Evolutionary conservation across 2,113 vertebrate species (phyloP).

Genomic region (Notechis scutatus): DNA sequence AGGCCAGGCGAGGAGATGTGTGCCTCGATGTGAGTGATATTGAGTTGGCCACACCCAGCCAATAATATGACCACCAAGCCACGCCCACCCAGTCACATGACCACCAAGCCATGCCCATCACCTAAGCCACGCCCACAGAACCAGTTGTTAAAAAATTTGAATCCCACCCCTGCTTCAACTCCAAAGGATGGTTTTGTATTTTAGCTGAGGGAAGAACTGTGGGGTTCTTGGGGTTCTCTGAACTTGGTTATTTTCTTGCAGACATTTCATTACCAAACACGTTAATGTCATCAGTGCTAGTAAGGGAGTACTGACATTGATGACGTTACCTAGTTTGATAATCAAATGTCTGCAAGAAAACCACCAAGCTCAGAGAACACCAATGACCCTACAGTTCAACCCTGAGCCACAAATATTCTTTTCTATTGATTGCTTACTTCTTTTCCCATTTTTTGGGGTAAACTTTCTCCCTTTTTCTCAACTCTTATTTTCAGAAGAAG

Average conservation of each 20-base stretch:
- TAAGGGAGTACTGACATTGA: background rate
- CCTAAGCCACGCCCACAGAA: no score
- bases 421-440: background rate
- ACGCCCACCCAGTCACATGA: no score
- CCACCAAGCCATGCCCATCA: no score
- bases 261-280: background rate
- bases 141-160: no score
- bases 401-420: background rate
- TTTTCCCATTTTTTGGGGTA: background rate
- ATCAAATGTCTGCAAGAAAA: background rate
- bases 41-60: no score
- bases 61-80: no score
- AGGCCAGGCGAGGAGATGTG: no score
- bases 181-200: background rate
- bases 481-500: background rate
- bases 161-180: background rate
- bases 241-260: background rate
- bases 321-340: background rate
- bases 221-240: background rate
- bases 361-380: background rate
- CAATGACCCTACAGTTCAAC: background rate
- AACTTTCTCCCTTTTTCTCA: background rate
- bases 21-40: no score
- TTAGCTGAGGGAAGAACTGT: no score
- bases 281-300: background rate